phyloP scores from a whole-genome alignment of 2,797 vertebrate genomes.

The Sphenopsis melanotis region DNA sequence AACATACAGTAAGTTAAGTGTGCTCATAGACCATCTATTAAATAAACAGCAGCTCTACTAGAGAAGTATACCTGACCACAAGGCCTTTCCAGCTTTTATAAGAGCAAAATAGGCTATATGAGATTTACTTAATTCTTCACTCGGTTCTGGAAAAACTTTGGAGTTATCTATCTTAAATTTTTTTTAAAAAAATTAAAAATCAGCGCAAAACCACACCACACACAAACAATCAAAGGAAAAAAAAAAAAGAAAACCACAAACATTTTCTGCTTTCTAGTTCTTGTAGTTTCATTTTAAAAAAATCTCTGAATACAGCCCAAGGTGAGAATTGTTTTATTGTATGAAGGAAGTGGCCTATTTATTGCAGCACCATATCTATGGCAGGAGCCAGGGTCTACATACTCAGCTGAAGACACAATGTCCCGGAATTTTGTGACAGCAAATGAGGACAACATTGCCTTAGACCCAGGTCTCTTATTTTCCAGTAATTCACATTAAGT shows the following conservation, averaged over 20 bases:
- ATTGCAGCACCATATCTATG: background rate
- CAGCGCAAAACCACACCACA: background rate
- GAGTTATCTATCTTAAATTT: background rate
- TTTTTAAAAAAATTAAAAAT: background rate
- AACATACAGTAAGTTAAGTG: background rate
- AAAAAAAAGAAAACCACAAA: background rate
- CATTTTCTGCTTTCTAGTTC: background rate
- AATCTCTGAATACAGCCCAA: background rate
- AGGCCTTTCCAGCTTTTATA: background rate
- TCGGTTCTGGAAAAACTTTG: background rate
- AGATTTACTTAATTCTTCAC: background rate
- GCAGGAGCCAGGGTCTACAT: background rate
- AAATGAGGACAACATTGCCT: background rate
- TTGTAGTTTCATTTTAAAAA: background rate
- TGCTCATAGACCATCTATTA: background rate
- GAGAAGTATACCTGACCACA: background rate
- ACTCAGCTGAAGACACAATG: background rate
- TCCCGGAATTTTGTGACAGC: background rate
- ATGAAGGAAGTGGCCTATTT: background rate
- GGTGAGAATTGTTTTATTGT: background rate
- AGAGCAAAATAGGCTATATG: background rate
- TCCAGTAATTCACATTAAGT: background rate
- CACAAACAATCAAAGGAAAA: background rate
- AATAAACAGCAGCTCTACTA: background rate
- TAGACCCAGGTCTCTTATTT: background rate